phyloP scores from a whole-genome alignment of 1,140 invertebrate species.

The Cotesia glomerata region DNA sequence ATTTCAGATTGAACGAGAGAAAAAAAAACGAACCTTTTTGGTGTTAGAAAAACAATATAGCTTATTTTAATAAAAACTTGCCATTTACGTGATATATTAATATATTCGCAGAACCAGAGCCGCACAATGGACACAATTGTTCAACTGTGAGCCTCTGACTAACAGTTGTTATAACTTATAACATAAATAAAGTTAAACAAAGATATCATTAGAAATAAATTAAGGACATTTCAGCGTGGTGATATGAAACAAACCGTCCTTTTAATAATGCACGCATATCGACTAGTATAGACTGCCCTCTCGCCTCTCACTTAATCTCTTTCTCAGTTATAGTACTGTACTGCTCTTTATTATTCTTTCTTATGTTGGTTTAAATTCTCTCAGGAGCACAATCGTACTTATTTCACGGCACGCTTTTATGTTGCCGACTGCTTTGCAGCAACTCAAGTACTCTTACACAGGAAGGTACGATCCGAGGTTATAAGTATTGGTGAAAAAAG shows the following conservation, averaged over 20 bases:
- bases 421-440: slow-evolving; percentile 39
- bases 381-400: slow-evolving; percentile 43
- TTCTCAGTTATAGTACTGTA: background rate
- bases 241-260: slow-evolving; percentile 10
- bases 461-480: slow-evolving; percentile 12
- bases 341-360: slow-evolving; percentile 3
- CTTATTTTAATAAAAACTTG: too few relatives aligned
- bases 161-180: background rate
- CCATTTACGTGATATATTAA: too few relatives aligned
- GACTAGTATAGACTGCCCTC: background rate
- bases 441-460: too few relatives aligned
- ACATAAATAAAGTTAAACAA: slow-evolving; percentile 10
- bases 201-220: slow-evolving; percentile 29
- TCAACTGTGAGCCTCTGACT: slow-evolving; percentile 1
- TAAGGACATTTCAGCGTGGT: background rate
- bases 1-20: slow-evolving; percentile 20
- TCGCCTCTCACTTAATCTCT: background rate
- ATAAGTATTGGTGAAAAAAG: slow-evolving; percentile 14
- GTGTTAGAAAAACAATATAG: too few relatives aligned
- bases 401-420: slow-evolving; percentile 47
- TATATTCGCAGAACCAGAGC: background rate
- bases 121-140: slow-evolving; percentile 50
- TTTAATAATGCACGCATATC: too few relatives aligned
- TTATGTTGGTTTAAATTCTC: background rate
- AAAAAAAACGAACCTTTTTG: too few relatives aligned